Evolutionary conservation across 2,888 invertebrate species (phyloP), one percentile per base, ranked within the genome.

Genomic region (Nephrotoma appendiculata): DNA sequence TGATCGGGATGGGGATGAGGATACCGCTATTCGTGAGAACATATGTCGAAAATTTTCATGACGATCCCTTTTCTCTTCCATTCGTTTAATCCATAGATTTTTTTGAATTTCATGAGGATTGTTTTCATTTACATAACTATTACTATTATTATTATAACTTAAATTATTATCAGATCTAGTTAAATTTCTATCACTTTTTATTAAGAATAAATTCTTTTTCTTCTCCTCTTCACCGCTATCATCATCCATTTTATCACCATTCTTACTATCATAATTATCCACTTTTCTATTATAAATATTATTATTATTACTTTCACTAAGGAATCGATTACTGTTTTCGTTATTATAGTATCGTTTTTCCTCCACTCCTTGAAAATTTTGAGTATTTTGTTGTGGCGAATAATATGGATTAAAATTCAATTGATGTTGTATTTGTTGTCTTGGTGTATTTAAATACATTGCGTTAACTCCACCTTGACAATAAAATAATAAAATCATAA

Each of bases 401-500:
- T 42, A 42, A 19, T 31, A 43, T 12, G 43, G 48, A 83, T 86
- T 41, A 57, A 45, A 83, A 83, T 83, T 45, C n/a, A 15, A 86
- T 87, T 83, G 19, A 45, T 42, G 45, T 44, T 87, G 87, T 11
- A 87, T 86, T 85, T 87, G 87, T 45, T 87, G 88, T 6, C 88
- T 71, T 31, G 71, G 71, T 71, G 71, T 71, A 71, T 9, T 71
- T 71, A 71, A 71, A 71, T 88, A 88, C 88, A 86, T 84, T 87
- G 87, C 42, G 31, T 45, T 86, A 87, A 86, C 85, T 88, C 89
- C 89, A 89, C 89, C 88, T 89, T 89, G 89, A 89, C 89, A 90
- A 88, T 89, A 89, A 89, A 90, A 89, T 89, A 91, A 90, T 90
- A 91, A 90, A 89, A 91, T 90, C 89, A 90, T 89, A 89, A 89